A percentile compares a stretch with the other conserved stretches of the same genome.
Conservation (phyloP, 1,140 invertebrate species). For the Venturia canescens region DNA sequence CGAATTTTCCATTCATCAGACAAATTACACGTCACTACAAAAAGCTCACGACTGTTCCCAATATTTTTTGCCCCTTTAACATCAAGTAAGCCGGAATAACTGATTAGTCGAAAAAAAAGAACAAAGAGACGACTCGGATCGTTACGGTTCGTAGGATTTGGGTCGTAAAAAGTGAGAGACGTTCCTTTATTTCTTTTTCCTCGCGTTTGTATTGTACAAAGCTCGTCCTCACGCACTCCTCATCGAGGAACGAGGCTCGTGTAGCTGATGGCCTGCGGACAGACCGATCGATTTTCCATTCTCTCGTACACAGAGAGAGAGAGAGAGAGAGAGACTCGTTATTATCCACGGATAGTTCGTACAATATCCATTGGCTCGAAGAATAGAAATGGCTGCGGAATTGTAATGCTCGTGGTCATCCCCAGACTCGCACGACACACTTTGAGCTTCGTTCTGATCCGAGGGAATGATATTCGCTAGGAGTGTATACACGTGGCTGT, state of each 20-base stretch:
- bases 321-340: too few relatives aligned
- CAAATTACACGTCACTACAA: too few relatives aligned
- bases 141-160: too few relatives aligned
- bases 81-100: too few relatives aligned
- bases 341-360: slow-evolving; percentile 16
- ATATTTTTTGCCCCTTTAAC: too few relatives aligned
- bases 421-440: slow-evolving; percentile 11
- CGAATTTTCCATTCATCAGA: too few relatives aligned
- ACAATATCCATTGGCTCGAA: not conserved
- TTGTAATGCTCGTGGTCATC: slow-evolving; percentile 6
- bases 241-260: slow-evolving; percentile 12
- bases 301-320: slow-evolving; percentile 26
- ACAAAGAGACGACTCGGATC: too few relatives aligned
- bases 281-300: slow-evolving; percentile 22
- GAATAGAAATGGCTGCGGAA: not conserved
- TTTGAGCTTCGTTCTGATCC: not conserved
- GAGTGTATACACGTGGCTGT: not conserved
- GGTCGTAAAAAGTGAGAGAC: not conserved
- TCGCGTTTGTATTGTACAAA: not conserved
- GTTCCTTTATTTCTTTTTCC: not conserved
- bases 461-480: not conserved
- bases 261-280: slow-evolving; percentile 12
- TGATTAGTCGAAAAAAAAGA: too few relatives aligned
- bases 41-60: too few relatives aligned
- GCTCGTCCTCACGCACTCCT: slow-evolving; percentile 23